A percentile compares a stretch with the other conserved stretches of the same genome.
These are phyloP conservation scores for Cyanocitta stelleri DNA, from an alignment of 2,113 vertebrate genomes.

Conservation along the genomic window DNA sequence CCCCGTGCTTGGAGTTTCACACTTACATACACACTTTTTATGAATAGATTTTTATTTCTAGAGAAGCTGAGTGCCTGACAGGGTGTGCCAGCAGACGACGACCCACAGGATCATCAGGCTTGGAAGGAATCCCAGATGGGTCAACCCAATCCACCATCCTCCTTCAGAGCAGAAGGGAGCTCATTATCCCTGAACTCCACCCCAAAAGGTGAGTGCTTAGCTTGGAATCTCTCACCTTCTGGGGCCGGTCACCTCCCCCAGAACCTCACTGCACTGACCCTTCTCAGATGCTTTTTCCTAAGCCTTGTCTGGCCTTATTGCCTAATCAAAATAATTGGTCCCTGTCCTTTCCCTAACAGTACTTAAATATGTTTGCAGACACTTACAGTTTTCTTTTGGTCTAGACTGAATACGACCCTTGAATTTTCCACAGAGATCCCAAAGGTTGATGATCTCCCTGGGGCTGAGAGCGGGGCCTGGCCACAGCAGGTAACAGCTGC, in stretches of 20 bases:
- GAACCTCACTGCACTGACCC: neutral
- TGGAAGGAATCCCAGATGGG: neutral
- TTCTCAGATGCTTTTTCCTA: neutral
- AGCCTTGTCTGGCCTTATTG: neutral
- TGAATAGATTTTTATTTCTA: neutral
- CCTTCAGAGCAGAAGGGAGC: neutral
- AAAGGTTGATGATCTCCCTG: neutral
- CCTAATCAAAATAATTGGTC: conserved; percentile 37
- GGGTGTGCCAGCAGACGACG: neutral
- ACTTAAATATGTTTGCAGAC: conserved; percentile 31
- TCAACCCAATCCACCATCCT: neutral
- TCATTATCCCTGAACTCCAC: neutral
- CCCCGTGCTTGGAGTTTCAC: neutral
- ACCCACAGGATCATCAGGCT: neutral
- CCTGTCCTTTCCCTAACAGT: neutral
- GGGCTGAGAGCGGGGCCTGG: neutral
- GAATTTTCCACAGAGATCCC: neutral
- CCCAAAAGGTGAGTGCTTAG: neutral
- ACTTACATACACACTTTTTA: neutral
- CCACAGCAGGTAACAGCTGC: neutral
- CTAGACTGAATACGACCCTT: conserved; percentile 29
- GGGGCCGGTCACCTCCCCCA: neutral
- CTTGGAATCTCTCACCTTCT: neutral
- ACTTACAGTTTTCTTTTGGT: conserved; percentile 42
- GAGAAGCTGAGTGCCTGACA: neutral